A percentile compares a stretch with the other conserved stretches of the same genome.
These are phyloP conservation scores for Chloebia gouldiae DNA, from an alignment of 2,113 vertebrate species.

Conservation along the genomic window DNA sequence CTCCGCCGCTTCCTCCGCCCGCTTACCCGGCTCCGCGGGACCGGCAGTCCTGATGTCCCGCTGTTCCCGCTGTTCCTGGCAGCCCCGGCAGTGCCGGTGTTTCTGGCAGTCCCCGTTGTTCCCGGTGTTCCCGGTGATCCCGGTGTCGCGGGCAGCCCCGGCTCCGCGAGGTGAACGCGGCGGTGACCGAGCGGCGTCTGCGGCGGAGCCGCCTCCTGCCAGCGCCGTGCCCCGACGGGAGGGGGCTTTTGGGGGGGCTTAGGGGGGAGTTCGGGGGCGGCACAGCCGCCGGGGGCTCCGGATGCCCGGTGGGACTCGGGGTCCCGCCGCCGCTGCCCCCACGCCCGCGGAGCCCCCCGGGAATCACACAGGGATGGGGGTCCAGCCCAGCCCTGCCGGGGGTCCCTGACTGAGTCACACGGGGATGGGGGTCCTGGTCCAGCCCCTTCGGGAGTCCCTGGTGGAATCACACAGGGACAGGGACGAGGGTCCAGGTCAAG, in stretches of 20 bases:
- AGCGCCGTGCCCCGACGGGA: not conserved
- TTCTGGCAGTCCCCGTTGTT: not conserved
- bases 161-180: not conserved
- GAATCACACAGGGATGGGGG: not conserved
- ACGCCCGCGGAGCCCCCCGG: not conserved
- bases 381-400: not conserved
- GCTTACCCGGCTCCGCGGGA: not conserved
- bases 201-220: not conserved
- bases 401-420: not conserved
- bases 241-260: not conserved
- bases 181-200: not conserved
- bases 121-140: not conserved
- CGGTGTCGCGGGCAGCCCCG: not conserved
- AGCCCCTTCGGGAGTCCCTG: accelerated
- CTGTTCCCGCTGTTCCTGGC: not conserved
- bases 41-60: not conserved
- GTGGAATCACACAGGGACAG: accelerated
- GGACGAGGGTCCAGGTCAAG: not conserved
- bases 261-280: not conserved
- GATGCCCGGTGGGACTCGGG: not conserved
- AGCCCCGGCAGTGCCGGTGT: no score
- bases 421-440: not conserved
- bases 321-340: not conserved
- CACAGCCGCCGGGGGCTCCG: not conserved
- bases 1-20: not conserved